These are phyloP conservation scores for Todiramphus chloris DNA, from an alignment of 2,113 vertebrate species.

Conservation along the genomic window DNA sequence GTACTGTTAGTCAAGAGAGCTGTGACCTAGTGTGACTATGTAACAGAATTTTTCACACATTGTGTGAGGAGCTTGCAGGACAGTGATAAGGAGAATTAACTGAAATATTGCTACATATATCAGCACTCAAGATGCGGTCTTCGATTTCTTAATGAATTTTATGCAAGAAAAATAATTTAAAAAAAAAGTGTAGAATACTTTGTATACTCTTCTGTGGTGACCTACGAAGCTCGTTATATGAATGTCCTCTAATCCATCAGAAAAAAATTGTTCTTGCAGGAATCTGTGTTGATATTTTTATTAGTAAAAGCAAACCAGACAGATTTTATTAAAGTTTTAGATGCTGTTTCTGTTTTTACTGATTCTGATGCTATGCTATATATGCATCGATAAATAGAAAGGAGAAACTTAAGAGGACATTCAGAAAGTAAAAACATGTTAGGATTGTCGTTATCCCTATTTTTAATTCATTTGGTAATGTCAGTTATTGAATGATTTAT, in stretches of 20 bases:
- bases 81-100: neutral
- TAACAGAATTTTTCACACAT: neutral
- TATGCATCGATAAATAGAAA: neutral
- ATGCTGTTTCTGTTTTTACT: neutral
- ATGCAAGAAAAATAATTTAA: too few relatives aligned
- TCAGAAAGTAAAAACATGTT: neutral
- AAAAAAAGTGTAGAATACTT: neutral
- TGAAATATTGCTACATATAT: neutral
- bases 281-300: neutral
- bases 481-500: neutral
- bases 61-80: neutral
- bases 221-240: neutral
- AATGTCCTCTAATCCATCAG: neutral
- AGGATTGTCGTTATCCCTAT: neutral
- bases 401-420: neutral
- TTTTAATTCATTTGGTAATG: neutral
- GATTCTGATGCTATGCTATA: neutral
- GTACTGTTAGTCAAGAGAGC: neutral
- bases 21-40: neutral
- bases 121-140: neutral
- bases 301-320: neutral
- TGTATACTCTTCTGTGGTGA: neutral
- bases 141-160: too few relatives aligned
- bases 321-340: neutral
- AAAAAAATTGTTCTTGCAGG: neutral